Evolutionary conservation across 2,888 invertebrate species (phyloP), one percentile per base, ranked within the genome.

Genomic region (Augochlorella aurata): DNA sequence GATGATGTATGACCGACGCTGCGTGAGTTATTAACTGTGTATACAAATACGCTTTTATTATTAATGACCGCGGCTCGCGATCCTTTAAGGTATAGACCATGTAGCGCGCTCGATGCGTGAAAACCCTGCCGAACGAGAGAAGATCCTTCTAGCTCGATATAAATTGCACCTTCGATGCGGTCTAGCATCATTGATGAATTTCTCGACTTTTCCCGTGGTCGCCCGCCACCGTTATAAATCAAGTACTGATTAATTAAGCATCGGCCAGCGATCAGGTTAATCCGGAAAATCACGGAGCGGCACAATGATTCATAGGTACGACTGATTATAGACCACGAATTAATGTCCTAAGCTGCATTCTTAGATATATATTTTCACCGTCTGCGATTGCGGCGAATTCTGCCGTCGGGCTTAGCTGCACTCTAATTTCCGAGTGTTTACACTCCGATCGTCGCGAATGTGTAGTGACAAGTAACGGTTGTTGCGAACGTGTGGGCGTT

Each of bases 21-120:
- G 70, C 73, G 58, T 77, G 82, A 81, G 81, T 83, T 83, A 83
- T 81, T 77, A 75, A 83, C 77, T 83, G 72, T 71, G 81, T 75
- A 79, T 82, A 79, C 77, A 77, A 81, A 81, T 74, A 77, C 61
- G 74, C 71, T 71, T 81, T 71, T 65, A 63, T 81, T 81, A 83
- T 83, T 83, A 81, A 83, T 81, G 81, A 81, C 81, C 74, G 54
- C 29, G 81, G 63, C 49, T 38, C 72, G 77, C 61, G 49, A 80
- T 79, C 79, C 72, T 75, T 81, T 72, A 79, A 81, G 67, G 47
- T 61, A 50, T 21, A 54, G 67, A 54, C 63, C 61, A 49, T 67
- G 75, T 10, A 63, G 18, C 44, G 38, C 1, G 24, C 10, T n/a
- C 63, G 66, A 50, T 68, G 29, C 66, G 63, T n/a, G 63, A 63